phyloP scores from a whole-genome alignment of 2,113 vertebrate genomes.

The Camelus bactrianus region DNA sequence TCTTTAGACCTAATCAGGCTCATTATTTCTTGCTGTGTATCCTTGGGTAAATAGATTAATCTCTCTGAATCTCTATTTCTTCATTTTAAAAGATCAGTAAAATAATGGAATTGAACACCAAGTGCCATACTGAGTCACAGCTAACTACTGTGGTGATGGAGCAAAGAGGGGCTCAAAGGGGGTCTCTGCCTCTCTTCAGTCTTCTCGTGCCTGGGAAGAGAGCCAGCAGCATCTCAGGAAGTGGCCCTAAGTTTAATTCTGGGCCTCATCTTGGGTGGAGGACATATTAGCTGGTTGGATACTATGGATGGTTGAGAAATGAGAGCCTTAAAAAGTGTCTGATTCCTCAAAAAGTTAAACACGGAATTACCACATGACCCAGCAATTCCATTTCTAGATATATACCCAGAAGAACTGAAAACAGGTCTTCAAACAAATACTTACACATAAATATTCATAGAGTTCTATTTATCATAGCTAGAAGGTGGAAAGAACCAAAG shows the following conservation, averaged over 20 bases:
- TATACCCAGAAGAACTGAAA: not conserved
- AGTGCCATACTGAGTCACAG: too few relatives aligned
- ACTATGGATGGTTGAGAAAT: not conserved
- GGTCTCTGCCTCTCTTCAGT: not conserved
- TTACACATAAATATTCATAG: not conserved
- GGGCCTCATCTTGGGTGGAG: not conserved
- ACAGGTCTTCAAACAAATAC: constrained; percentile 14
- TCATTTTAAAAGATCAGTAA: not conserved
- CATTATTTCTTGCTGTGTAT: not conserved
- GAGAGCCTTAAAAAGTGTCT: not conserved
- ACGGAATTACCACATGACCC: not conserved
- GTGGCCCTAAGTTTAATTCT: not conserved
- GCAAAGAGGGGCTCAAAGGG: rapidly evolving
- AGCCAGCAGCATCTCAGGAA: not conserved
- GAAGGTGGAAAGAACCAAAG: not conserved
- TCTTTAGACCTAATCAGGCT: not conserved
- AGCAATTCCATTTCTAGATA: not conserved
- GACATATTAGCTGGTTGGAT: not conserved
- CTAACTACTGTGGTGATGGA: not conserved
- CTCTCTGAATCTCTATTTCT: not conserved
- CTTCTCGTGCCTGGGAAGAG: not conserved
- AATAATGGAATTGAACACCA: too few relatives aligned
- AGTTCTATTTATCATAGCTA: not conserved
- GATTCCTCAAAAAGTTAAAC: not conserved
- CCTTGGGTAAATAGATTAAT: not conserved